These are phyloP conservation scores for Montipora cactus DNA, from an alignment of 64 coral and sea anemone species.

Conservation along the genomic window DNA sequence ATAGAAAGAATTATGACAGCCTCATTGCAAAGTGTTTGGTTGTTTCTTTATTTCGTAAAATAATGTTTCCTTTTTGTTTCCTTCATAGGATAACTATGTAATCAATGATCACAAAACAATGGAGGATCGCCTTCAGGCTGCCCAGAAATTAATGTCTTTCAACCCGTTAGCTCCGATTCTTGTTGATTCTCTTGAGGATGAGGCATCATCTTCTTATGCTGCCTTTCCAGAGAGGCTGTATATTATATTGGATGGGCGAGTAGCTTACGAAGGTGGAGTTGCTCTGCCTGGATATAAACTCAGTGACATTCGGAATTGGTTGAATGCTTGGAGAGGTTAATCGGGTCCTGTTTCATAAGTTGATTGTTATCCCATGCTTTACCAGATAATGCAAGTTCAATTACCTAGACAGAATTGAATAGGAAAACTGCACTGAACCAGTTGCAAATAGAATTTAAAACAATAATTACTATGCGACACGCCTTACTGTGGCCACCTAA, in stretches of 20 bases:
- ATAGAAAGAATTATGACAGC: no score
- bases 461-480: no score
- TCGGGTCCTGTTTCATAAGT: neutral
- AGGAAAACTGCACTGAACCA: no score
- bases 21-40: no score
- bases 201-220: slow-evolving; percentile 57
- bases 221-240: slow-evolving; percentile 71
- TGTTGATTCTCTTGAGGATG: slow-evolving; percentile 73
- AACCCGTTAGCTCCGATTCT: slow-evolving; percentile 39
- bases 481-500: no score
- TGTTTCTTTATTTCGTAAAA: neutral
- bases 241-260: slow-evolving; percentile 59
- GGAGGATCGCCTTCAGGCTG: slow-evolving; percentile 48
- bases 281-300: slow-evolving; percentile 49
- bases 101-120: slow-evolving; percentile 41
- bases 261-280: slow-evolving; percentile 66
- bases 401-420: no score
- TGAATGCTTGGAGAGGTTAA: slow-evolving; percentile 47
- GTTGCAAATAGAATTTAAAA: no score
- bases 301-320: slow-evolving; percentile 61
- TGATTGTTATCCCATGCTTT: neutral
- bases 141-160: slow-evolving; percentile 42
- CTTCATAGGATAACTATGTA: slow-evolving; percentile 22
- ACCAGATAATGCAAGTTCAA: no score
- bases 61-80: neutral